Evolutionary conservation across 37 sponge, comb jelly and placozoan species (phyloP), one percentile per base, ranked within the genome.

Genomic region (Lycopodina hypogea): DNA sequence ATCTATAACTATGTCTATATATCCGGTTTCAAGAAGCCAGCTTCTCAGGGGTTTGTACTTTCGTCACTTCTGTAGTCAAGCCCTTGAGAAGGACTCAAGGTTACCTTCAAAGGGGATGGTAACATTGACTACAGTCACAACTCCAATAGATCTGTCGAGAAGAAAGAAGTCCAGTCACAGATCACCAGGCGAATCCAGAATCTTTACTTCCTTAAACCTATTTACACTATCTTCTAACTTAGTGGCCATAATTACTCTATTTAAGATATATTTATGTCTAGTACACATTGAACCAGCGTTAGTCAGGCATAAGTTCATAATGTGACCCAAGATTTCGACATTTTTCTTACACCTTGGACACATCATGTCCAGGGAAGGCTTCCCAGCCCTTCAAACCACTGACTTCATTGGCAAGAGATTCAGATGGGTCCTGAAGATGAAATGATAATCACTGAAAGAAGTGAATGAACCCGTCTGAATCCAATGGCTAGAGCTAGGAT

Each of bases 401-500:
- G 67, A 62, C 26, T 78, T 23, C 26, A 37, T 53, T 15, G 86
- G 79, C 22, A 85, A 56, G 29, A 78, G 79, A 67, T 85, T 72
- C 36, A 78, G 40, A 38, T 81, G 62, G 33, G 76, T 81, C 52
- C 66, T 87, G 26, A 67, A 56, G 50, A 70, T 69, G 32, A 80
- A 87, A 33, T 83, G 56, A 74, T 82, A 77, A 23, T 68, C 69
- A 30, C 41, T 39, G 50, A 82, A 87, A 18, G 68, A 65, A 3
- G 65, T 45, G 59, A 76, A 77, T 50, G 45, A 26, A 3, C 88
- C 82, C 9, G 50, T 37, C 24, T n/a, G 32, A 23, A 87, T 69
- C 83, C 88, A 87, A 24, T 59, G 64, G 74, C 69, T 81, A 26
- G 72, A 60, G 51, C 66, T 52, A 17, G 88, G 78, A 69, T 76